Percentiles rank a stretch among this genome's conserved stretches.
phyloP scores from a whole-genome alignment of 2,797 vertebrate genomes.

The Sitta carolinensis region DNA sequence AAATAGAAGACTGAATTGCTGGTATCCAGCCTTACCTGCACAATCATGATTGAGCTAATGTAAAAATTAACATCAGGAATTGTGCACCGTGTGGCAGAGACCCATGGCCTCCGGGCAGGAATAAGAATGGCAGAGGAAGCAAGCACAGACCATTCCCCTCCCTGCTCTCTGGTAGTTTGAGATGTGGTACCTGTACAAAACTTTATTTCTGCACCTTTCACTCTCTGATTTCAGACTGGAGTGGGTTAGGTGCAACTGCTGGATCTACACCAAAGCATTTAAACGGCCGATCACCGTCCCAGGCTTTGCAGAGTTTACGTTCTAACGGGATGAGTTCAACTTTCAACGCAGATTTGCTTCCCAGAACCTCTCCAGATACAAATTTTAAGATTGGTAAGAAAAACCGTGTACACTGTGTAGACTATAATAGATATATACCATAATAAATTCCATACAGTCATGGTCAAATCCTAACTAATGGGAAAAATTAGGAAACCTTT shows the following conservation, averaged over 20 bases:
- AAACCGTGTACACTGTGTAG: background rate
- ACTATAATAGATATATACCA: background rate
- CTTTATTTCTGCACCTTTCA: background rate
- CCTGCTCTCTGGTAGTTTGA: background rate
- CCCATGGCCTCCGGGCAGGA: background rate
- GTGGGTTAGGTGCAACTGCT: slow-evolving; percentile 58
- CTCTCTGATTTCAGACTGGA: slow-evolving; percentile 79
- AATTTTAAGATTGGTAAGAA: slow-evolving; percentile 54
- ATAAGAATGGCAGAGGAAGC: background rate
- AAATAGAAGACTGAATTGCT: background rate
- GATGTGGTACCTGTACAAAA: background rate
- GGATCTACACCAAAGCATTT: slow-evolving; percentile 54
- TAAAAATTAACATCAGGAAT: background rate
- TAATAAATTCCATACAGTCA: background rate
- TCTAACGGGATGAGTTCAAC: slow-evolving; percentile 73
- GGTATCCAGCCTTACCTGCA: background rate
- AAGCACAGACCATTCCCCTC: background rate
- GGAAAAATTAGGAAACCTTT: background rate
- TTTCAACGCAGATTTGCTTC: slow-evolving; percentile 53
- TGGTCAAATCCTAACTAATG: background rate
- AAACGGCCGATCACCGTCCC: slow-evolving; percentile 40
- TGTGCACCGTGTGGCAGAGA: background rate
- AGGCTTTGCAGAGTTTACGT: slow-evolving; percentile 59
- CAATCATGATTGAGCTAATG: background rate
- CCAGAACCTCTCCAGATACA: background rate